These are phyloP conservation scores for Phylloscopus collybita DNA, from an alignment of 2,797 vertebrate species.

Conservation along the genomic window DNA sequence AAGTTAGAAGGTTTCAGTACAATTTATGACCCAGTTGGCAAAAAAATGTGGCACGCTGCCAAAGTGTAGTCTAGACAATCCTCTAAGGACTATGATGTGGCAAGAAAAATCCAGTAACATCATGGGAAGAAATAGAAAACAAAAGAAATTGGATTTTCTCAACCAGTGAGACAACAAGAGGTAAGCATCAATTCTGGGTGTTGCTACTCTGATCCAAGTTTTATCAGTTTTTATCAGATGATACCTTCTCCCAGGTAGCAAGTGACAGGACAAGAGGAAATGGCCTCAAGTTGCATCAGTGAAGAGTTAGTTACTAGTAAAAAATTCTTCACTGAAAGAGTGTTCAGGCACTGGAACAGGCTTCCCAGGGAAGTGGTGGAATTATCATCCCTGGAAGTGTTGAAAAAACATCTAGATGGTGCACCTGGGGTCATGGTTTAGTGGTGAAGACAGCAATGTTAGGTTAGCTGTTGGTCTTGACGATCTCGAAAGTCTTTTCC, in stretches of 20 bases:
- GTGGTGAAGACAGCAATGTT: too few relatives aligned
- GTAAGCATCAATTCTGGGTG: not conserved
- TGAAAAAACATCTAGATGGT: not conserved
- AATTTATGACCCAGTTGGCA: not conserved
- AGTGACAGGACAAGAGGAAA: not conserved
- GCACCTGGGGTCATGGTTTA: not conserved
- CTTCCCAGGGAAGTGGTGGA: not conserved
- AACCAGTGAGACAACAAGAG: not conserved
- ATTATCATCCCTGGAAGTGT: not conserved
- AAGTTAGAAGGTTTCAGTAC: not conserved
- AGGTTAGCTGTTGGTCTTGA: not conserved
- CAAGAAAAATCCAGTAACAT: not conserved
- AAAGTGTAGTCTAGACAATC: not conserved
- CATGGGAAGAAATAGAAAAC: not conserved
- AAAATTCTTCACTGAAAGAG: not conserved
- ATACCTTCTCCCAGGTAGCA: not conserved
- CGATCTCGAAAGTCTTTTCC: not conserved
- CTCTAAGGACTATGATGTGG: not conserved
- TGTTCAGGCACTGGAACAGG: not conserved
- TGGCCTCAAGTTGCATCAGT: not conserved
- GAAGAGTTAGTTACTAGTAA: not conserved
- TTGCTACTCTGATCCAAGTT: not conserved
- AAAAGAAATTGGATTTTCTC: not conserved
- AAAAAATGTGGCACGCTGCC: not conserved
- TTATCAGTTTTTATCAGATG: not conserved